These are phyloP conservation scores for Anastatus disparis DNA, from an alignment of 1,140 invertebrate species.

Conservation along the genomic window DNA sequence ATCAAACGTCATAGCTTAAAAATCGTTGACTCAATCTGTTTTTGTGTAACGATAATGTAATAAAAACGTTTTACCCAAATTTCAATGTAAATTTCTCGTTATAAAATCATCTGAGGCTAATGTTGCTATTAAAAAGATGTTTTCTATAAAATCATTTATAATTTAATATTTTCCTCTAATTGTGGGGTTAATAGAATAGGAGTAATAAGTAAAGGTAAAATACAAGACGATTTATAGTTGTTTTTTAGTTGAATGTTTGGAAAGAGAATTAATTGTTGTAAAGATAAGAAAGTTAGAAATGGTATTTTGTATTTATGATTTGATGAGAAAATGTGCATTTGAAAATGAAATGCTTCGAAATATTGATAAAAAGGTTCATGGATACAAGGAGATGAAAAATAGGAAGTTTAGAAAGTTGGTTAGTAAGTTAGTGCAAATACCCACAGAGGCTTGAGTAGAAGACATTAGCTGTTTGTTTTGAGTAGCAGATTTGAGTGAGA, in stretches of 20 bases:
- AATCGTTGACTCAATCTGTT: slow-evolving; percentile 42
- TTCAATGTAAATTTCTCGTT: too few relatives aligned
- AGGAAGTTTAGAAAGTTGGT: slow-evolving; percentile 51
- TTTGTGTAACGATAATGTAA: slow-evolving; percentile 29
- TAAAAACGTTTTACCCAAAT: slow-evolving; percentile 27
- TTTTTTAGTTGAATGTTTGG: too few relatives aligned
- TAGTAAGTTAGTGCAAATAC: slow-evolving; percentile 64
- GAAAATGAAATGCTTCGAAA: slow-evolving; percentile 3
- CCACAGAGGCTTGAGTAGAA: slow-evolving; percentile 64
- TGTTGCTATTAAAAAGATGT: too few relatives aligned
- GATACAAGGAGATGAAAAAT: slow-evolving; percentile 26
- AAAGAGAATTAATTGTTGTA: too few relatives aligned
- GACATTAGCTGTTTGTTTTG: slow-evolving; percentile 63
- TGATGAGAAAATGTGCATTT: slow-evolving; percentile 2
- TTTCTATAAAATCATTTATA: too few relatives aligned
- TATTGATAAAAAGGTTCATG: slow-evolving; percentile 2
- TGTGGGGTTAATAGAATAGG: slow-evolving; percentile 15
- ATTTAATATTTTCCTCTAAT: slow-evolving; percentile 22
- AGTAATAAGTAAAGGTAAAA: too few relatives aligned
- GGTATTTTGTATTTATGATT: not conserved
- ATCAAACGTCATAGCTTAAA: slow-evolving; percentile 40
- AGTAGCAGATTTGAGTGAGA: slow-evolving; percentile 63
- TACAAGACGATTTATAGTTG: too few relatives aligned
- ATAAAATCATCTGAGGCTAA: too few relatives aligned
- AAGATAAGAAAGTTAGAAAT: too few relatives aligned